Base-by-base conservation (phyloP, 2,113 vertebrate genomes). In the Lasiurus cinereus region DNA sequence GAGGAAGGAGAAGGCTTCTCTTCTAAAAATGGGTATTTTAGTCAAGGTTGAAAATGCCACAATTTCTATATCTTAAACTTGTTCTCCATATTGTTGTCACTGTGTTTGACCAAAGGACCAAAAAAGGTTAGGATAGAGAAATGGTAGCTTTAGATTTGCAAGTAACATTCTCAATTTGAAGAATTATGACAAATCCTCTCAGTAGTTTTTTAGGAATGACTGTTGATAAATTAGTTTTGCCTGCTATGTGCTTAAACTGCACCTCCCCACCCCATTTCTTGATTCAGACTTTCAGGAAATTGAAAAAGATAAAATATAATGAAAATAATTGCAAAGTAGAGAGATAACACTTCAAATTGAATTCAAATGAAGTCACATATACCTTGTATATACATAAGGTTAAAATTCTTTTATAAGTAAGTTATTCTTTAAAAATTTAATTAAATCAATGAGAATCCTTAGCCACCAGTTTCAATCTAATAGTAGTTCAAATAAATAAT, bases 321-420 rank as follows among this genome's bases (percentile, higher is more conserved):
- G 64, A 95, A 90, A 90, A 82, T 88, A 94, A 96, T 70, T 88
- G 93, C 59, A 92, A 92, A 87, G 54, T 80, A 84, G 29, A 73
- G 29, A 90, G 83, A 77, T 15, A 91, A 91, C 74, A 83, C 59
- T 33, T 80, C 67, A 93, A 52, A 78, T 92, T 10, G 59, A 94
- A 94, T 94, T 95, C 59, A 82, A n/a, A 84, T 95, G 52, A 91
- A 94, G 39, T 93, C 76, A 92, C 74, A 94, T 46, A 89, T 50
- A 50, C 15, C 62, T 64, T 48, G 5, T 77, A 21, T 50, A 48
- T 64, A 93, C 77, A 94, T 92, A 92, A 89, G 19, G 76, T 69
- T 93, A 89, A 87, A 93, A 95, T 94, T 46, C 22, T 95, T 86
- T 96, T 78, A 62, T 59, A 78, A 89, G 22, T 92, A 79, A 94